Conservation (phyloP, 2,797 vertebrate genomes). For the Gallinago solitaria region DNA sequence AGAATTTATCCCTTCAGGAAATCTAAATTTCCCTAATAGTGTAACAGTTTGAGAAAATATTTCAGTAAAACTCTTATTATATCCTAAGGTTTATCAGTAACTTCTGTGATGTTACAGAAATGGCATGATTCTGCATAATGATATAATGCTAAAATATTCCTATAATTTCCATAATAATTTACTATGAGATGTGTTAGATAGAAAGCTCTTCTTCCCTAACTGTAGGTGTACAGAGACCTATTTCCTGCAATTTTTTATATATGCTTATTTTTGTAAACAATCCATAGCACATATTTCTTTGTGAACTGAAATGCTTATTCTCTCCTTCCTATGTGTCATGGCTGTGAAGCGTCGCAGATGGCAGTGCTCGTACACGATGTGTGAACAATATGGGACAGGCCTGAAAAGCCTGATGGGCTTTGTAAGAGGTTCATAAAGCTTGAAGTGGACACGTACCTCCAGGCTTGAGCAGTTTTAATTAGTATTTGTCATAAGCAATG, state of each 20-base stretch:
- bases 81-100: not conserved
- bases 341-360: not conserved
- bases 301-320: not conserved
- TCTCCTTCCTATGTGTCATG: not conserved
- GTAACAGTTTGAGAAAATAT: not conserved
- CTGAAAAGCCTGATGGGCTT: not conserved
- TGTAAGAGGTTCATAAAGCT: not conserved
- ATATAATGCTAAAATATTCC: not conserved
- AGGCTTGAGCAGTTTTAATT: not conserved
- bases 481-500: not conserved
- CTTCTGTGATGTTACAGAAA: not conserved
- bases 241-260: not conserved
- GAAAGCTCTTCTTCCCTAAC: not conserved
- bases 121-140: not conserved
- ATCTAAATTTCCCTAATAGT: not conserved
- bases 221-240: not conserved
- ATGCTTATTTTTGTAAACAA: not conserved
- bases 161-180: not conserved
- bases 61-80: not conserved
- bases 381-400: not conserved
- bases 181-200: not conserved
- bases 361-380: rapidly evolving
- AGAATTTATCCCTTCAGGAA: not conserved
- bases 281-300: not conserved
- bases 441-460: not conserved